These are phyloP conservation scores for Hylia prasina DNA, from an alignment of 2,113 vertebrate species.

Conservation along the genomic window DNA sequence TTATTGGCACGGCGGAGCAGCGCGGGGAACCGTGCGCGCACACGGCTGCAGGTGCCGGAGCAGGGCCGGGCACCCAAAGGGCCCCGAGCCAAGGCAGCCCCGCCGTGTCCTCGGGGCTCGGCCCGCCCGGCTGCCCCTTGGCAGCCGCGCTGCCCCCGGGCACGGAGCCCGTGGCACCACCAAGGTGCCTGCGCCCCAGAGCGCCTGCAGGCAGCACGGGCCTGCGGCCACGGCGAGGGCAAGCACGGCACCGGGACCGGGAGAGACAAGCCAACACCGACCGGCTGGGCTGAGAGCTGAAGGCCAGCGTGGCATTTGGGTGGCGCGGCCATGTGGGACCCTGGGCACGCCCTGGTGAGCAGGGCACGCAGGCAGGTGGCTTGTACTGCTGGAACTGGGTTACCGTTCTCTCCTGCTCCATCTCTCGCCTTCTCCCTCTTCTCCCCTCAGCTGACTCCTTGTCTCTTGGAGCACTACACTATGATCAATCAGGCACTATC, in stretches of 20 bases:
- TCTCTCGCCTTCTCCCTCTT: neutral
- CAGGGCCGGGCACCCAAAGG: neutral
- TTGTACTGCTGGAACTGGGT: neutral
- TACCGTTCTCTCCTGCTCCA: neutral
- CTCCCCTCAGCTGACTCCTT: neutral
- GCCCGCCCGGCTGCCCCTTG: neutral
- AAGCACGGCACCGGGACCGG: fast-evolving
- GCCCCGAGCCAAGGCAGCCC: neutral
- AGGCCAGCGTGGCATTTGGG: neutral
- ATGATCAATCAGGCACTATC: neutral
- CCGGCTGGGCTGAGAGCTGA: neutral
- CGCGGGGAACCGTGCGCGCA: neutral
- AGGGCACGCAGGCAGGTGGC: neutral
- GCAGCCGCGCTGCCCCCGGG: neutral
- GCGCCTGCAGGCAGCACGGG: fast-evolving
- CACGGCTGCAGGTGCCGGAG: neutral
- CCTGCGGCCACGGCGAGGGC: fast-evolving
- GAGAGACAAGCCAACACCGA: neutral
- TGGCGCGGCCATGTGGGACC: neutral
- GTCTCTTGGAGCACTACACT: neutral
- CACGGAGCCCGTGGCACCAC: neutral
- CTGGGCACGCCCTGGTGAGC: neutral
- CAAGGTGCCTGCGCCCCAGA: neutral
- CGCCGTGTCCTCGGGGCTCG: fast-evolving
- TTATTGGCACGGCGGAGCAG: slow-evolving; percentile 87